Conservation (phyloP, 2,888 invertebrate genomes). For the Callinectes sapidus region DNA sequence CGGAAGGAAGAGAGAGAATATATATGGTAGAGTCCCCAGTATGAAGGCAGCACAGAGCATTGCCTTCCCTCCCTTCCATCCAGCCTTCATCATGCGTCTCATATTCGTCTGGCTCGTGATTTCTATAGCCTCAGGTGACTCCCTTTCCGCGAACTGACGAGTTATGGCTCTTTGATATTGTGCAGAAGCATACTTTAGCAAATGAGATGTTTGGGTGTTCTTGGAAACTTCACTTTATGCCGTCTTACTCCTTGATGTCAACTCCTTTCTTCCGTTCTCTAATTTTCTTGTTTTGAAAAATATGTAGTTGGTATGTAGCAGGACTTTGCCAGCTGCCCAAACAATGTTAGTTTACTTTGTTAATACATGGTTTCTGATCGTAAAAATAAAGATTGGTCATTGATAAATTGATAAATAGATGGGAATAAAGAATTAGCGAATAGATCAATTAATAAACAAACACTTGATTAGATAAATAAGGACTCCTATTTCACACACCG, state of each 20-base stretch:
- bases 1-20: neutral
- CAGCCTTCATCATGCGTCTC: neutral
- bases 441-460: neutral
- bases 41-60: neutral
- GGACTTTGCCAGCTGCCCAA: neutral
- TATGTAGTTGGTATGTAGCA: neutral
- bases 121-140: neutral
- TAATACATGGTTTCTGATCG: neutral
- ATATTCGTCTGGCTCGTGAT: neutral
- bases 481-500: neutral
- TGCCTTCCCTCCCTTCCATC: neutral
- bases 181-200: constrained; percentile 10
- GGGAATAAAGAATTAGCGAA: too few relatives aligned
- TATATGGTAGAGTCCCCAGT: neutral
- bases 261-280: neutral
- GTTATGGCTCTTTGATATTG: constrained; percentile 17
- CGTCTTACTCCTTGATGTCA: neutral
- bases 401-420: too few relatives aligned
- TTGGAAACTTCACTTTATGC: neutral
- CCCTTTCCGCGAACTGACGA: neutral
- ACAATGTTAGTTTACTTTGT: neutral
- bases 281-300: neutral
- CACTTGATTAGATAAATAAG: neutral
- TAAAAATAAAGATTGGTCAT: neutral
- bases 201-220: constrained; percentile 5